Evolutionary conservation across 2,797 vertebrate species (phyloP).

Genomic region (Enteromius thamalakanensis): DNA sequence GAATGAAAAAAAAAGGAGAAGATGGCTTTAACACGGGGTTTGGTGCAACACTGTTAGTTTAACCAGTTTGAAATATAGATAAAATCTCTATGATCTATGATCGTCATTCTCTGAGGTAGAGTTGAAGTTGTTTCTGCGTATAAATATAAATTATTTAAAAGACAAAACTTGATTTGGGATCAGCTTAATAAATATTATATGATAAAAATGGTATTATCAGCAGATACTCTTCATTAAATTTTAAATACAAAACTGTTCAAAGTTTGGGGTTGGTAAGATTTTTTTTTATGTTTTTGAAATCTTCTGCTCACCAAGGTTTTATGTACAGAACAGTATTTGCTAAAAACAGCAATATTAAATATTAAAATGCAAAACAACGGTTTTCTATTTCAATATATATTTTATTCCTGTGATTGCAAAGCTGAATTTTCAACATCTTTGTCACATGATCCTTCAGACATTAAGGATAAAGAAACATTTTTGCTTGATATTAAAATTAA

Average conservation of each 20-base stretch:
- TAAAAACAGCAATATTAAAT: too few relatives aligned
- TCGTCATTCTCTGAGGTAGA: neutral
- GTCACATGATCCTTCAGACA: too few relatives aligned
- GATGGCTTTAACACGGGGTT: neutral
- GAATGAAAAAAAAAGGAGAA: conserved; percentile 11
- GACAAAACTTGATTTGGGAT: neutral
- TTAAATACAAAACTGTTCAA: neutral
- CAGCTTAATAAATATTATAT: conserved; percentile 1
- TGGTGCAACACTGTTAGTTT: neutral
- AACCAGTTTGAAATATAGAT: neutral
- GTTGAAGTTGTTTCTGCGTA: neutral
- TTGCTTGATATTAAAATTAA: too few relatives aligned
- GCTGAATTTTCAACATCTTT: too few relatives aligned
- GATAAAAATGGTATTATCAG: neutral
- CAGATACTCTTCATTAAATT: neutral
- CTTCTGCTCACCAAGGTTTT: neutral
- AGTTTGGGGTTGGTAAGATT: neutral
- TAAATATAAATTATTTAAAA: neutral
- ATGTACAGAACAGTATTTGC: too few relatives aligned
- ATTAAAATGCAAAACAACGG: too few relatives aligned
- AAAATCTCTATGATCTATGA: neutral
- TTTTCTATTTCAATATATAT: neutral
- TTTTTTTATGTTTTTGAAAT: too few relatives aligned
- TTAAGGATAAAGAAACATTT: too few relatives aligned
- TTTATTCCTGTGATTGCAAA: neutral